phyloP scores from a whole-genome alignment of 2,797 vertebrate genomes.

The Hafferia zeledoni region DNA sequence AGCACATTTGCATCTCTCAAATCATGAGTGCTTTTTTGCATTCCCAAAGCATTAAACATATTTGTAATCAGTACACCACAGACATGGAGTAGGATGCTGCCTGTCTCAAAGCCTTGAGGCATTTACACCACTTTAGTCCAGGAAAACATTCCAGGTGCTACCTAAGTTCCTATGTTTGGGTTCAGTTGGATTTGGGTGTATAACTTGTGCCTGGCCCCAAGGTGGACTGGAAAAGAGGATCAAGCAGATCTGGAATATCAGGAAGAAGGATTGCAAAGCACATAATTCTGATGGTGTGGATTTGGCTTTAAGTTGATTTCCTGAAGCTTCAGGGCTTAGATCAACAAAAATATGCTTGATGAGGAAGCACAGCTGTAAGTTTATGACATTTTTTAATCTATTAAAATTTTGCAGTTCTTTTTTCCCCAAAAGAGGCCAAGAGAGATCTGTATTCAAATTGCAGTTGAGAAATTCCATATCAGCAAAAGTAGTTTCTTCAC shows the following conservation, averaged over 20 bases:
- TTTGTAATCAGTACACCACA: not conserved
- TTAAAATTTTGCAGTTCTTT: not conserved
- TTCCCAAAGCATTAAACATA: not conserved
- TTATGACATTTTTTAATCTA: not conserved
- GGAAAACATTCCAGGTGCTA: not conserved
- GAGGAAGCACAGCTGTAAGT: not conserved
- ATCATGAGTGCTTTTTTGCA: not conserved
- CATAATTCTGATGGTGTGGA: not conserved
- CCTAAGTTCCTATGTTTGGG: not conserved
- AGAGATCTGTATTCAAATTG: not conserved
- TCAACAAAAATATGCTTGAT: not conserved
- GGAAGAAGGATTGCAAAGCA: not conserved
- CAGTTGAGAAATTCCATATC: not conserved
- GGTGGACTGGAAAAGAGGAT: not conserved
- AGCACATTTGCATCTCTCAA: not conserved
- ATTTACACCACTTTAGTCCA: not conserved
- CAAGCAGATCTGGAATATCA: fast-evolving
- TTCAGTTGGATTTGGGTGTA: not conserved
- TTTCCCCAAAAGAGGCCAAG: not conserved
- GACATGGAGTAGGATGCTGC: not conserved
- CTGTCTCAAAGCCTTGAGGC: not conserved
- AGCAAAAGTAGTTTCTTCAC: not conserved
- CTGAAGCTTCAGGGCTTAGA: not conserved
- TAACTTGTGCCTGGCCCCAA: not conserved
- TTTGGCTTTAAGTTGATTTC: not conserved